phyloP scores from a whole-genome alignment of 2,888 invertebrate genomes.

The Heteropelma amictum region DNA sequence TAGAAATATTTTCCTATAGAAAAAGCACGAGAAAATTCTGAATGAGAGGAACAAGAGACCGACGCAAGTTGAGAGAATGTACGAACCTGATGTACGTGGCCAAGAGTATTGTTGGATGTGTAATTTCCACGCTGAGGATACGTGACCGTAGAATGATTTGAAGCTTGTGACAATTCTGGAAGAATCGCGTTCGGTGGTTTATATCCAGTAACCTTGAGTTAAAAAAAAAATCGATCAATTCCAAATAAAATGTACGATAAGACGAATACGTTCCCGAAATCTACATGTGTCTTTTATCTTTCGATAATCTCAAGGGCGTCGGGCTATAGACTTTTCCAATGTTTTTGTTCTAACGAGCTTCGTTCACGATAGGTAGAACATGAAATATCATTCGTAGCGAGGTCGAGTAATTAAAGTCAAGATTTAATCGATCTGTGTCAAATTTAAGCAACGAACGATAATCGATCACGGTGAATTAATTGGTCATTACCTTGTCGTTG shows the following conservation, averaged over 20 bases:
- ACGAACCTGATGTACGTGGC: conserved; percentile 73
- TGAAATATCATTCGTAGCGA: background rate
- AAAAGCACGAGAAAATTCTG: conserved; percentile 3
- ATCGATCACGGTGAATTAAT: background rate
- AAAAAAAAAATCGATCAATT: background rate
- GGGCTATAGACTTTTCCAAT: background rate
- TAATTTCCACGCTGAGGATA: conserved; percentile 73
- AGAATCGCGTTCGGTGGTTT: conserved; percentile 72
- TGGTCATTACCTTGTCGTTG: conserved; percentile 79
- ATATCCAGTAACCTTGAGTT: conserved; percentile 72
- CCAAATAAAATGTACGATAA: background rate
- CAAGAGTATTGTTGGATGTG: conserved; percentile 69
- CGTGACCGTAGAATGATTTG: conserved; percentile 69
- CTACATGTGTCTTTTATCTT: background rate
- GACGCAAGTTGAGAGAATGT: conserved; percentile 3
- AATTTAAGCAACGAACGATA: background rate
- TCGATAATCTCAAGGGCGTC: background rate
- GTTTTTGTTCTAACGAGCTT: background rate
- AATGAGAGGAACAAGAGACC: no score
- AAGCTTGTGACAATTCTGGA: conserved; percentile 69
- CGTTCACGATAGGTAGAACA: background rate
- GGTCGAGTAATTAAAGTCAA: background rate
- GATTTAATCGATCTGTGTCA: background rate
- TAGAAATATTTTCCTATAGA: background rate
- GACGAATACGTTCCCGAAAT: no score